These are phyloP conservation scores for Phrynocephalus guinanensis DNA, from an alignment of 2,797 vertebrate genomes.

Conservation along the genomic window DNA sequence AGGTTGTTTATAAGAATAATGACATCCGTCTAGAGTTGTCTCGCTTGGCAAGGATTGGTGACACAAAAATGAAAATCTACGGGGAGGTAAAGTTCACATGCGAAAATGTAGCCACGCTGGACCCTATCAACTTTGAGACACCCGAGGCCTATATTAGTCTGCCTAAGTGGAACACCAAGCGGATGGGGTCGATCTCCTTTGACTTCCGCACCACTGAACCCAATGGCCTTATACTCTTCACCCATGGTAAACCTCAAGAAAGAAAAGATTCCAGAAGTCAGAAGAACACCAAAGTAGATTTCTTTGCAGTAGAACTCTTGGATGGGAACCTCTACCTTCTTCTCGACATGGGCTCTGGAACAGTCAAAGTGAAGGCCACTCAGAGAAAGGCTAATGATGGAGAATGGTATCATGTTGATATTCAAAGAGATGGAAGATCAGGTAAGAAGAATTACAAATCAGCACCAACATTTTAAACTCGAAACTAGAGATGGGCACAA, in stretches of 20 bases:
- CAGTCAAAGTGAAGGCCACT: constrained; percentile 98
- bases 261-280: constrained; percentile 92
- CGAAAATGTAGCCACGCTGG: constrained; percentile 96
- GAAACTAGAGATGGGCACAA: too few species aligned
- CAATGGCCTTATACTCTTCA: constrained; percentile 97
- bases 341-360: constrained; percentile 98
- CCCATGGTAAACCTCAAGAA: constrained; percentile 95
- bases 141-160: constrained; percentile 97
- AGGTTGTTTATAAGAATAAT: constrained; percentile 99
- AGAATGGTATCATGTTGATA: constrained; percentile 98
- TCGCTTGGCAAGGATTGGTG: constrained; percentile 93
- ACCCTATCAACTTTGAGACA: constrained; percentile 97
- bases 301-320: constrained; percentile 96
- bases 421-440: constrained; percentile 96
- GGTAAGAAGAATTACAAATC: constrained; percentile 76
- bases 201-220: constrained; percentile 97
- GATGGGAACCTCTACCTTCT: constrained; percentile 95
- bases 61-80: constrained; percentile 99
- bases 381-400: constrained; percentile 98
- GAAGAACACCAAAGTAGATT: constrained; percentile 98
- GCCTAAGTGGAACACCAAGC: constrained; percentile 98
- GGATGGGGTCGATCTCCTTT: constrained; percentile 98
- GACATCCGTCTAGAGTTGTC: constrained; percentile 98
- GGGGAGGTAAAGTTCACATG: constrained; percentile 96
- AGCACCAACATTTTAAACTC: constrained; percentile 8